Conservation (phyloP, 2,797 vertebrate genomes). For the Chelidonichthys spinosus region DNA sequence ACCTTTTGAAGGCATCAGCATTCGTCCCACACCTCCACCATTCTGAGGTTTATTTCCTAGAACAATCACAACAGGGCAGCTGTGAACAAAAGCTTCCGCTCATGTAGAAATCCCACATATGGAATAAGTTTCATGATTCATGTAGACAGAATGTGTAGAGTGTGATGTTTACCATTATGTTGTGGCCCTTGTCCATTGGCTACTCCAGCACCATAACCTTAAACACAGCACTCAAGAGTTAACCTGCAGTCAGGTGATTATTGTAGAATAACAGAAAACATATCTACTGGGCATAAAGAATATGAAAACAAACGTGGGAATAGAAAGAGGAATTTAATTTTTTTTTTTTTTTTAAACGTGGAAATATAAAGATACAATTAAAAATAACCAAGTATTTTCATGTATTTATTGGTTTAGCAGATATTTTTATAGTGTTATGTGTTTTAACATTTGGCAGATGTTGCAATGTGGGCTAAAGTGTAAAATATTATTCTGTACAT, state of each 20-base stretch:
- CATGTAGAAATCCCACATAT: background rate
- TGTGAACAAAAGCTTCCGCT: background rate
- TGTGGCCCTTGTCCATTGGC: conserved; percentile 58
- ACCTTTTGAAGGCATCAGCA: conserved; percentile 75
- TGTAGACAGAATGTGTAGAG: background rate
- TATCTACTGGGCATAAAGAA: background rate
- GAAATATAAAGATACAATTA: no score
- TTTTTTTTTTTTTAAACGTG: background rate
- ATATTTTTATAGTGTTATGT: no score
- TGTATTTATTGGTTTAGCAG: no score
- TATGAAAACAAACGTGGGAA: background rate
- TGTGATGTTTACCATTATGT: conserved; percentile 48
- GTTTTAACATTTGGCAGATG: no score
- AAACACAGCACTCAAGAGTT: conserved; percentile 28
- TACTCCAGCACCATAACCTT: conserved; percentile 65
- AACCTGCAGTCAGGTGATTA: background rate
- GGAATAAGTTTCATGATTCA: background rate
- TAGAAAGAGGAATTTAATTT: background rate
- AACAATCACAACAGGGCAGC: background rate
- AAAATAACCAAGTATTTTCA: no score
- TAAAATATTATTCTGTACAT: background rate
- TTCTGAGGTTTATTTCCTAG: conserved; percentile 63
- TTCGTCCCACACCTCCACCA: conserved; percentile 52
- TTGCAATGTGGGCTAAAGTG: background rate
- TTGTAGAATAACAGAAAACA: background rate